Evolutionary conservation across 2,113 vertebrate genomes (phyloP), one percentile per base, ranked within the genome.

Genomic region (Marmota flaviventris): DNA sequence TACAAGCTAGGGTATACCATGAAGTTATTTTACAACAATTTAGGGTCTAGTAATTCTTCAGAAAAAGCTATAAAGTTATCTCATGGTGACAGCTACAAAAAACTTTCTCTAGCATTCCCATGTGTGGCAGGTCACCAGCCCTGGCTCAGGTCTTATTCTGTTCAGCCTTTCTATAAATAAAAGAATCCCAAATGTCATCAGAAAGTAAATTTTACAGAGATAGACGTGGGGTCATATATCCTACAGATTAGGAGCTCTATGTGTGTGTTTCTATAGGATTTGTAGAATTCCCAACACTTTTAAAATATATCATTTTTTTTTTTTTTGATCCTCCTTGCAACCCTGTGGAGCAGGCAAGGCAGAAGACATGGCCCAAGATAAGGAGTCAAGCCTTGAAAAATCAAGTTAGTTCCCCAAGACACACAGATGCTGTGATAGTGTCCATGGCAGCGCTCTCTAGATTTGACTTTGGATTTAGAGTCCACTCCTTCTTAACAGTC

Each of bases 361-460:
- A 85, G 87, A 53, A 94, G 37, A 17, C 45, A 85, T 56, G 58
- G 25, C 70, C 63, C 20, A 51, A 81, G 61, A 61, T 48, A 48
- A 69, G 13, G 34, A 73, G 39, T 93, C 70, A 88, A 67, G n/a
- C 67, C 97, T 65, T 82, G 75, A 88, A 93, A 97, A 42, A 84
- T 90, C 39, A 94, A 85, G 78, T 76, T 45, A 89, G 34, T 95
- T 95, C n/a, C 69, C 69, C 58, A 92, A 96, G 53, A 29, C 37
- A 85, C 67, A 89, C 32, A 82, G 34, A 1, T 65, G 45, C 42
- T 67, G 1, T 72, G 65, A 58, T 51, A 79, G 37, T 63, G 53
- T 37, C 67, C 78, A 53, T 53, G 9, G 6, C 25, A 82, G 72
- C 27, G 58, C 12, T 79, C 82, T 7, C 56, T 58, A 20, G 56